A percentile compares a stretch with the other conserved stretches of the same genome.
phyloP scores from a whole-genome alignment of 23 tunicate genomes.

The Halocynthia roretzi region DNA sequence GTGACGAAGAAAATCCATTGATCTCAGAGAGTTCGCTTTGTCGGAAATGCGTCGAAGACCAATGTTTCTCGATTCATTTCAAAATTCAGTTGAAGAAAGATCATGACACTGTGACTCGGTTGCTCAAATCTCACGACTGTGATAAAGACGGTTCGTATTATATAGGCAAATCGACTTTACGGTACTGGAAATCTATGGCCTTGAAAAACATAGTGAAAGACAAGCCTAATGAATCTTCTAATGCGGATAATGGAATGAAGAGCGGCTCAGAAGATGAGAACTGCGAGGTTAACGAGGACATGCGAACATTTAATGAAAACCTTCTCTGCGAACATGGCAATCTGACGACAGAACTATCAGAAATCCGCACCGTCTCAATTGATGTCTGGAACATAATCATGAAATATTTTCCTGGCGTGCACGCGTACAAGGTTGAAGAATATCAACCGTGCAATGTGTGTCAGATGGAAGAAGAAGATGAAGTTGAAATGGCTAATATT shows the following conservation, averaged over 20 bases:
- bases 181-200: constrained; percentile 56
- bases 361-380: constrained; percentile 33
- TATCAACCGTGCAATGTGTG: constrained; percentile 31
- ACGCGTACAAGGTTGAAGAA: background rate
- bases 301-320: constrained; percentile 42
- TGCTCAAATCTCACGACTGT: constrained; percentile 14
- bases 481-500: constrained; percentile 2
- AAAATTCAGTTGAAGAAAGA: constrained; percentile 31
- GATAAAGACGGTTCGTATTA: constrained; percentile 17
- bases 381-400: constrained; percentile 44
- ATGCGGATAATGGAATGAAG: background rate
- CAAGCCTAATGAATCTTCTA: background rate
- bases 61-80: constrained; percentile 32
- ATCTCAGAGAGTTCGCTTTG: constrained; percentile 26
- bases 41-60: constrained; percentile 49
- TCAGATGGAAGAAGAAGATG: constrained; percentile 10
- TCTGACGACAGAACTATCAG: constrained; percentile 13
- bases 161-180: constrained; percentile 53
- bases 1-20: background rate
- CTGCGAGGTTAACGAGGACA: constrained; percentile 22
- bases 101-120: constrained; percentile 16
- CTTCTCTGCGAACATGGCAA: constrained; percentile 49
- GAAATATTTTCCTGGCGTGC: constrained; percentile 55
- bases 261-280: constrained; percentile 7
- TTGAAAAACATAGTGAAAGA: constrained; percentile 3